Base-by-base conservation (phyloP, 1,140 invertebrate species). In the Camponotus floridanus region DNA sequence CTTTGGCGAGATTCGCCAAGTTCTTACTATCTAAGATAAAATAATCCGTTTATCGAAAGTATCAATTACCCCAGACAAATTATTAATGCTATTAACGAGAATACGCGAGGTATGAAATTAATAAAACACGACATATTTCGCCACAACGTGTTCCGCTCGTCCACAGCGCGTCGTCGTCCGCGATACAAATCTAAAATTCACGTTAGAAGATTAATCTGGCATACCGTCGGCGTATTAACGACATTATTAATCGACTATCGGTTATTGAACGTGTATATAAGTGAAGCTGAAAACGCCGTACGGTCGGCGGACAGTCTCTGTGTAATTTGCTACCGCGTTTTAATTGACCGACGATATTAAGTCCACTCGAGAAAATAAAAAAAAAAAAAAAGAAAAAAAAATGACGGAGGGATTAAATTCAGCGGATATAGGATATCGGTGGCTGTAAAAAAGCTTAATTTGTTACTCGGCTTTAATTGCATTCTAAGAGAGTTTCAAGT, bases 291-390 rank as follows among this genome's bases (percentile, higher is more conserved):
- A 83, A 83, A n/a, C 68, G 68, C 68, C 26, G 26, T 33, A 55
- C n/a, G 18, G 15, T 42, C 51, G 39, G 79, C 79, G 67, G 13
- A 45, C 68, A 33, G 68, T 39, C 68, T 26, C 79, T 45, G 39
- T 83, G 55, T 83, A 83, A 83, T 83, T 83, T 83, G 79, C 68
- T 61, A 83, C 79, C 68, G 68, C 68, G 31, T 74, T 83, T 83
- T 83, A 83, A 83, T 83, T 74, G 79, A 74, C 68, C 55, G 11
- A 74, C 68, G 68, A 74, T 83, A 83, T 83, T 74, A 45, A 55
- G 21, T 59, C 13, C 33, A 33, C 7, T 9, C 5, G n/a, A n/a
- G 31, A 33, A 74, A 73, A 62, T 59, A 48, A 62, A 70, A 81
- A 81, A 33, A 51, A 81, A 81, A 33, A 51, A 33, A 74, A 73